Evolutionary conservation across 2,113 vertebrate species (phyloP), one percentile per base, ranked within the genome.

Genomic region (Hemiscyllium ocellatum): DNA sequence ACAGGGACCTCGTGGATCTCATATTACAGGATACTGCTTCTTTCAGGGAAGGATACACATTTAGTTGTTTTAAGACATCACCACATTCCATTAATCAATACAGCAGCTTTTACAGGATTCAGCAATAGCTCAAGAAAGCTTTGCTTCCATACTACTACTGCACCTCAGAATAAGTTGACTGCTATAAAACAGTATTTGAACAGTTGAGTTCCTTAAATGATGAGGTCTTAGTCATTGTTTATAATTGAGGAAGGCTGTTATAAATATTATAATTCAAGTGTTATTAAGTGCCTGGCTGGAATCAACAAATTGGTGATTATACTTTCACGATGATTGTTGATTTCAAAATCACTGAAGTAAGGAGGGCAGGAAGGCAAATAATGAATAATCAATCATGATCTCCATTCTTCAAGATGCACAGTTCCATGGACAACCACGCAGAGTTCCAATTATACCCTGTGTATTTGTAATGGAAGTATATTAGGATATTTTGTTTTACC

Each of bases 371-470:
- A 20, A 56, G 26, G 29, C 50, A 61, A 90, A 56, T 61, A 65
- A 90, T 90, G 87, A 90, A 65, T 61, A 90, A 90, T 90, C 87
- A 90, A 65, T 89, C 50, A 89, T 90, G 33, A 61, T 90, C 86
- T 56, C 86, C 56, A 33, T 29, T 61, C 87, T 90, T 61, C 87
- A 90, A 90, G 52, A 90, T 65, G 47, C 52, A 89, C 24, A 65
- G 56, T 33, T 61, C 33, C 1, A 56, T 12, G 26, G 87, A 61
- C 50, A 61, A 90, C 61, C 29, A 90, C 61, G 61, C 87, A 56
- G 26, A 89, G 52, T 33, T 26, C 87, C 56, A 89, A 56, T 61
- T 89, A 52, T 29, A 86, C 12, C 2, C 26, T 26, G 50, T 61
- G 52, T 29, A 17, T 61, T 52, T 24, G 29, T 89, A 89, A 89